phyloP scores from a whole-genome alignment of 2,113 vertebrate genomes.

The Elaphurus davidianus region DNA sequence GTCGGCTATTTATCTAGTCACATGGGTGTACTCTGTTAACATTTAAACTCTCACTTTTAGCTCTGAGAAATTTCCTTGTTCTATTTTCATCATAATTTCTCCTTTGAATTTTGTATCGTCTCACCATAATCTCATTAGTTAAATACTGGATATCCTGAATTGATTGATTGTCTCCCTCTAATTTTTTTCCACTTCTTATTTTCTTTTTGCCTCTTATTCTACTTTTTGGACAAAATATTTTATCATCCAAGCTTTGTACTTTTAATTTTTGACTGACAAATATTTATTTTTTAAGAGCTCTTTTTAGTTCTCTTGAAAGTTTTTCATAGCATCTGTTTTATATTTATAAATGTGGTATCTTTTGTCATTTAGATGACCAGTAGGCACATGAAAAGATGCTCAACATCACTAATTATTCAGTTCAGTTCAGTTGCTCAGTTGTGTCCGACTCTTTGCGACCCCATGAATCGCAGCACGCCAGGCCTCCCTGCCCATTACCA shows the following conservation, averaged over 20 bases:
- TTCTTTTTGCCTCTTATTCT: background rate
- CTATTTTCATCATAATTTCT: background rate
- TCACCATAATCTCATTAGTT: background rate
- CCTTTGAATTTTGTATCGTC: background rate
- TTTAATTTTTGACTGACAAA: background rate
- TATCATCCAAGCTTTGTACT: background rate
- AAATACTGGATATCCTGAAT: background rate
- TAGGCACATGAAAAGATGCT: background rate
- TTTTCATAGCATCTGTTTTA: background rate
- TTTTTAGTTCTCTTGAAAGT: background rate
- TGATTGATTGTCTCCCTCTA: background rate
- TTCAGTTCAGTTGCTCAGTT: too few species aligned
- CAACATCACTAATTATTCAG: background rate
- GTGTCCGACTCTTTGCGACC: too few species aligned
- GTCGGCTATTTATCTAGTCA: background rate
- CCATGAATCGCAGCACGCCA: too few species aligned
- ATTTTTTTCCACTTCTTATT: background rate
- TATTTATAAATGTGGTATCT: background rate
- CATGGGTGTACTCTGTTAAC: background rate
- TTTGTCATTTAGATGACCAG: background rate
- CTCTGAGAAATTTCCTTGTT: background rate
- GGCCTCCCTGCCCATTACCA: too few species aligned
- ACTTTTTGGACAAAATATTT: background rate
- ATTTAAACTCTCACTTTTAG: background rate
- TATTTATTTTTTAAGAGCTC: background rate